A percentile compares a stretch with the other conserved stretches of the same genome.
These are phyloP conservation scores for Drosophila pseudoobscura DNA, from an alignment of 1,140 invertebrate genomes.

Conservation along the genomic window DNA sequence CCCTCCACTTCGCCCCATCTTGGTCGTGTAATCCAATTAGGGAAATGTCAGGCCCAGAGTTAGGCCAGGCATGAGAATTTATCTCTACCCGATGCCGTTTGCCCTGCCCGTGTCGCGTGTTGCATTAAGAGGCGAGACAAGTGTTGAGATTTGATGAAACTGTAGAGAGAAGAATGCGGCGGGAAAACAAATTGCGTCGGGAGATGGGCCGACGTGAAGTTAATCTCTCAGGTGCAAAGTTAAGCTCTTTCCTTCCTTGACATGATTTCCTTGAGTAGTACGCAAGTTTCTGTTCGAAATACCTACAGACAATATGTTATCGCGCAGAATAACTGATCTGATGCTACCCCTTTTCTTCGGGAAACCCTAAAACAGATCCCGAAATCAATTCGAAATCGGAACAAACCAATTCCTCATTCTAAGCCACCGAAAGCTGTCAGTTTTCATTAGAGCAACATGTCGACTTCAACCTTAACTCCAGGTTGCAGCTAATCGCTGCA, in stretches of 20 bases:
- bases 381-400: slow-evolving; percentile 25
- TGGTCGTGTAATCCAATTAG: slow-evolving; percentile 70
- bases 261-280: not conserved
- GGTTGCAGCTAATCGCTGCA: slow-evolving; percentile 23
- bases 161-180: slow-evolving; percentile 1
- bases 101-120: slow-evolving; percentile 55
- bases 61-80: slow-evolving; percentile 44
- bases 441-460: slow-evolving; percentile 73
- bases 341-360: not conserved
- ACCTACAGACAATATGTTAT: too few species aligned
- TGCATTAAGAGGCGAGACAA: slow-evolving; percentile 45
- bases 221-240: slow-evolving; percentile 16
- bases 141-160: slow-evolving; percentile 47
- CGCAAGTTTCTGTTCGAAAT: too few species aligned
- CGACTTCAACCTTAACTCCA: slow-evolving; percentile 12
- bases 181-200: slow-evolving; percentile 11
- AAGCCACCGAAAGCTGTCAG: slow-evolving; percentile 60
- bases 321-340: too few species aligned
- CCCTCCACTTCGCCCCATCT: not conserved
- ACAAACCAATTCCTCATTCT: slow-evolving; percentile 5
- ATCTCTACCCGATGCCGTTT: slow-evolving; percentile 3
- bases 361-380: slow-evolving; percentile 22
- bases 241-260: slow-evolving; percentile 7
- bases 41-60: slow-evolving; percentile 61
- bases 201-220: slow-evolving; percentile 1